Conservation (phyloP, 1,140 invertebrate species). For the Ptiloglossa arizonensis region DNA sequence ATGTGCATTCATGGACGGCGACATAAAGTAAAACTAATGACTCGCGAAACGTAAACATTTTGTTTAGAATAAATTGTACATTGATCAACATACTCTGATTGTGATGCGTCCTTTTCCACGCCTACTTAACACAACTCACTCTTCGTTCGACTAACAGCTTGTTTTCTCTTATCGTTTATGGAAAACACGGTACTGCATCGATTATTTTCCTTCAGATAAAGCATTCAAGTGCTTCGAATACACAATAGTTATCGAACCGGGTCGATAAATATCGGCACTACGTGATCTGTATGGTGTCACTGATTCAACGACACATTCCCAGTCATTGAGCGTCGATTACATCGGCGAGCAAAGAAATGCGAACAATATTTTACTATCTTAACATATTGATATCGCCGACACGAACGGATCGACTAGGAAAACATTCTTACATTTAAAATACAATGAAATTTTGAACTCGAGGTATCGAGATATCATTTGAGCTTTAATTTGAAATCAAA, state of each 20-base stretch:
- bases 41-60: slow-evolving; percentile 76
- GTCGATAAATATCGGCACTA: background rate
- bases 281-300: background rate
- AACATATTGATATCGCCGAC: too few species aligned
- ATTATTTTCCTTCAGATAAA: background rate
- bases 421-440: too few species aligned
- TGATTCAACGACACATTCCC: background rate
- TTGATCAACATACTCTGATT: slow-evolving; percentile 74
- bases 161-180: slow-evolving; percentile 69
- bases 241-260: background rate
- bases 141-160: slow-evolving; percentile 69
- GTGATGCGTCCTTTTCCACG: slow-evolving; percentile 65
- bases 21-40: slow-evolving; percentile 71
- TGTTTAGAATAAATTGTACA: slow-evolving; percentile 83
- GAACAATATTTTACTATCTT: too few species aligned
- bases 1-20: slow-evolving; percentile 60
- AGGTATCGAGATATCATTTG: background rate
- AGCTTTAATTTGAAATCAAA: slow-evolving; percentile 1
- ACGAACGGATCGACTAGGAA: too few species aligned
- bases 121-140: slow-evolving; percentile 52
- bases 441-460: background rate
- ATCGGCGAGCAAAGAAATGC: background rate
- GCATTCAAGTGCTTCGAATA: background rate
- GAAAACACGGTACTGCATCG: slow-evolving; percentile 70
- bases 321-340: too few species aligned